Base-by-base conservation (phyloP, 2,113 vertebrate genomes). In the Alaudala cheleensis region DNA sequence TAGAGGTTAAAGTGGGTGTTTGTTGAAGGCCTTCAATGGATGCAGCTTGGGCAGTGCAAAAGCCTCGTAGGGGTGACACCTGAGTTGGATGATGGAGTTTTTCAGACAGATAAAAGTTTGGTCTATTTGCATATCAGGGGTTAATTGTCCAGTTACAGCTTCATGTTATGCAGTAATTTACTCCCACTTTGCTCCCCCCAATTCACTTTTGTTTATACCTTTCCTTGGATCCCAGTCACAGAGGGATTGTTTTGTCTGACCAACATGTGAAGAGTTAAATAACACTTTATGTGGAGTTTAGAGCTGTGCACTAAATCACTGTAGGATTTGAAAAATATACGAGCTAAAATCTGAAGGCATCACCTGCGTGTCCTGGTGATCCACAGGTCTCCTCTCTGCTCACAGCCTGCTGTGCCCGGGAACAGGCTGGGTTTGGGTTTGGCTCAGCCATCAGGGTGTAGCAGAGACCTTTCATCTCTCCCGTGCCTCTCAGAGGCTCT, bases 281-380 rank as follows among this genome's bases (percentile, higher is more conserved):
- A 6, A 22, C 39, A 65, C 39, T 65, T 14, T 19, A 14, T 14
- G 9, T 54, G 25, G 39, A 53, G 11, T n/a, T 53, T 2, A 29
- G 24, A 53, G 39, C 15, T 14, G 9, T 23, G 25, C 25, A 64
- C 11, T 11, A 53, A 53, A 18, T 14, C 60, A 29, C 4, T 34
- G 2, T 0, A 44, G 31, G 24, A 29, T 29, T 5, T 80, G 77
- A 45, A 37, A 65, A 65, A 15, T 19, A 14, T 2, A 34, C 44
- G 7, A 45, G 25, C 16, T 80, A 7, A 47, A 31, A 66, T 25
- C 10, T 10, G 15, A 31, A 31, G 26, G 40, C 26, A 34, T 66
- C 50, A 25, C 33, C 21, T 1, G 3, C 5, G 1, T 5, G 44
- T 23, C 37, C 54, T 29, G 23, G 60, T 33, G 6, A 50, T 0